Evolutionary conservation across 35 echinoderm and acorn worm species (phyloP).

Genomic region (Chiridota heheva): DNA sequence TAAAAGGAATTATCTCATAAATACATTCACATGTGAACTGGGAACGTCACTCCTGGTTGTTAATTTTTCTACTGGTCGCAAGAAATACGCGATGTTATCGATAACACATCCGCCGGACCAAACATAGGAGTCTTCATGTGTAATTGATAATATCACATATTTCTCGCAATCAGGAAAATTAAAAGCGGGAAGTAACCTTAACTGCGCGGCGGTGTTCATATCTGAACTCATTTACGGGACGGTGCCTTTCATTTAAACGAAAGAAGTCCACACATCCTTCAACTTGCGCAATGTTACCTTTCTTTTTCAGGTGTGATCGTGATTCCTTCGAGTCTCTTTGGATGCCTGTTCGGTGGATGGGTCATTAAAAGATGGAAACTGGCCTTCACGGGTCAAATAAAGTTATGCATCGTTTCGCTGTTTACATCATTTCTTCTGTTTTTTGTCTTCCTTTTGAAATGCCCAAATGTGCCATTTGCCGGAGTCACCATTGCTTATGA

Average conservation of each 20-base stretch:
- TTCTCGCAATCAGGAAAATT: not conserved
- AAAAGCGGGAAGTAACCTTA: not conserved
- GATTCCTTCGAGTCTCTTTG: conserved; percentile 61
- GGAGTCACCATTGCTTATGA: conserved; percentile 76
- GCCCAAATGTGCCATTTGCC: conserved; percentile 63
- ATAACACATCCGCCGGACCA: too few relatives aligned
- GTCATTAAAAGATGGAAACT: conserved; percentile 68
- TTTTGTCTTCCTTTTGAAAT: conserved; percentile 47
- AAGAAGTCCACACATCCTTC: not conserved
- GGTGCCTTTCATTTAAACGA: not conserved
- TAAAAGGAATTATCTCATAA: too few relatives aligned
- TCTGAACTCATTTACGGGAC: not conserved
- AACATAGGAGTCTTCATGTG: not conserved
- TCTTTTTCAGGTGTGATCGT: conserved; percentile 56
- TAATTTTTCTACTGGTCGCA: too few relatives aligned
- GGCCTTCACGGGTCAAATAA: conserved; percentile 63
- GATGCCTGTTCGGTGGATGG: conserved; percentile 54
- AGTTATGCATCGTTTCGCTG: conserved; percentile 54
- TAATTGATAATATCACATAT: too few relatives aligned
- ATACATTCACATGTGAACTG: not conserved
- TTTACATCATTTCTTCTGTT: conserved; percentile 41
- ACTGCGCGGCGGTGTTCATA: too few relatives aligned
- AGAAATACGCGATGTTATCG: too few relatives aligned
- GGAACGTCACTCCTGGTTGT: not conserved
- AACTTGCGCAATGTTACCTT: not conserved